Percentiles rank a stretch among this genome's conserved stretches.
These are phyloP conservation scores for Camelus bactrianus DNA, from an alignment of 2,113 vertebrate genomes.

Conservation along the genomic window DNA sequence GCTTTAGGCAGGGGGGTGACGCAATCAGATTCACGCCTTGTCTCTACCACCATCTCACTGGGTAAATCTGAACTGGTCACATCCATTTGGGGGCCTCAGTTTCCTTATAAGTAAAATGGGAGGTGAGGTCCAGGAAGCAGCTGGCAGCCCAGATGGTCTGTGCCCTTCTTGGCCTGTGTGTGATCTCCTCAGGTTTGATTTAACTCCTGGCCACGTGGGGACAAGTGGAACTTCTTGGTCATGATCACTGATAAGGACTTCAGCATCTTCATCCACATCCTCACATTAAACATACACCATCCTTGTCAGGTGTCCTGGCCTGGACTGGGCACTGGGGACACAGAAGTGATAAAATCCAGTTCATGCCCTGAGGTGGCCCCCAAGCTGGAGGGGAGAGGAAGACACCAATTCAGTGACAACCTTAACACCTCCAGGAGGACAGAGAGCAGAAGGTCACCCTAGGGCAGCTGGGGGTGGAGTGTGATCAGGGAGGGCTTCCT, in stretches of 20 bases:
- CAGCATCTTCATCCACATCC: neutral
- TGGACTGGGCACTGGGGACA: neutral
- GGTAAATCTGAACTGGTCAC: neutral
- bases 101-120: neutral
- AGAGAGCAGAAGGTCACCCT: neutral
- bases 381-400: neutral
- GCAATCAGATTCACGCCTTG: rapidly evolving
- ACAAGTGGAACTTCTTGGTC: neutral
- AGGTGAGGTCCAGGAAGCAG: neutral
- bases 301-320: neutral
- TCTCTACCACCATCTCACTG: neutral
- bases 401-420: neutral
- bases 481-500: neutral
- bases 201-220: neutral
- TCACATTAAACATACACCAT: neutral
- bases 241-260: neutral
- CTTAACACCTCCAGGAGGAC: neutral
- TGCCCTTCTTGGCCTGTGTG: neutral
- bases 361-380: neutral
- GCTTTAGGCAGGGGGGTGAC: neutral
- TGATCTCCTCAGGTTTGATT: neutral
- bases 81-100: neutral
- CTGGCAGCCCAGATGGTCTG: neutral
- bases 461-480: neutral
- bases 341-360: neutral